Percentiles rank a stretch among this genome's conserved stretches.
Evolutionary conservation across 2,113 vertebrate species (phyloP).

Genomic region (Girardinichthys multiradiatus): DNA sequence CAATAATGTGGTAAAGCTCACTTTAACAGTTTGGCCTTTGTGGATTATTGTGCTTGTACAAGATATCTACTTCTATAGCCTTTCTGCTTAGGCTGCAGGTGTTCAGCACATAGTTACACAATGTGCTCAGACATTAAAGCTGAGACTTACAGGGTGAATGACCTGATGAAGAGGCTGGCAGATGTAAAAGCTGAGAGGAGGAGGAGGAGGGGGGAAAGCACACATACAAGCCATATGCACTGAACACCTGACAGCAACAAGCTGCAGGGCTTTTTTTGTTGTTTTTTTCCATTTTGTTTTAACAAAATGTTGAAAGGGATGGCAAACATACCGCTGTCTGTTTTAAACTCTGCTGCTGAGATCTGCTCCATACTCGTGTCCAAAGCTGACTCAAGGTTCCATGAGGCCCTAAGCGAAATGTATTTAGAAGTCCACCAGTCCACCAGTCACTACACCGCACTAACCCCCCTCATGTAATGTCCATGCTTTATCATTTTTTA

Average conservation of each 20-base stretch:
- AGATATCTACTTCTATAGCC: slow-evolving; percentile 11
- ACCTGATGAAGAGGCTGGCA: slow-evolving; percentile 21
- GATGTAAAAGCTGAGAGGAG: slow-evolving; percentile 33
- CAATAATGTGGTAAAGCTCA: slow-evolving; percentile 1
- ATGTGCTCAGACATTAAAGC: slow-evolving; percentile 8
- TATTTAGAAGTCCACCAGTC: too few relatives aligned
- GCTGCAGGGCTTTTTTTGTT: slow-evolving; percentile 10
- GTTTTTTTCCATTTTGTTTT: slow-evolving; percentile 32
- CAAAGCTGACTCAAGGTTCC: too few relatives aligned
- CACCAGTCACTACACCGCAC: too few relatives aligned
- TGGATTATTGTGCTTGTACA: slow-evolving; percentile 7
- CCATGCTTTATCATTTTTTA: too few relatives aligned
- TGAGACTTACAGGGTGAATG: slow-evolving; percentile 8
- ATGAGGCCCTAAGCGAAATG: too few relatives aligned
- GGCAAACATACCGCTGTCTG: slow-evolving; percentile 23
- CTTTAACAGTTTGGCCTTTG: slow-evolving; percentile 10
- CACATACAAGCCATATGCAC: not conserved
- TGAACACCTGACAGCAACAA: slow-evolving; percentile 3
- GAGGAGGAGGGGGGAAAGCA: not conserved
- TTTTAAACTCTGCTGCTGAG: slow-evolving; percentile 41
- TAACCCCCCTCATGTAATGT: too few relatives aligned
- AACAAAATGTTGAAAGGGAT: slow-evolving; percentile 24
- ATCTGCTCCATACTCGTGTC: slow-evolving; percentile 24
- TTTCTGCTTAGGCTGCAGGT: slow-evolving; percentile 23
- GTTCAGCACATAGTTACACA: not conserved